These are phyloP conservation scores for Mungos mungo DNA, from an alignment of 2,113 vertebrate genomes.

Conservation along the genomic window DNA sequence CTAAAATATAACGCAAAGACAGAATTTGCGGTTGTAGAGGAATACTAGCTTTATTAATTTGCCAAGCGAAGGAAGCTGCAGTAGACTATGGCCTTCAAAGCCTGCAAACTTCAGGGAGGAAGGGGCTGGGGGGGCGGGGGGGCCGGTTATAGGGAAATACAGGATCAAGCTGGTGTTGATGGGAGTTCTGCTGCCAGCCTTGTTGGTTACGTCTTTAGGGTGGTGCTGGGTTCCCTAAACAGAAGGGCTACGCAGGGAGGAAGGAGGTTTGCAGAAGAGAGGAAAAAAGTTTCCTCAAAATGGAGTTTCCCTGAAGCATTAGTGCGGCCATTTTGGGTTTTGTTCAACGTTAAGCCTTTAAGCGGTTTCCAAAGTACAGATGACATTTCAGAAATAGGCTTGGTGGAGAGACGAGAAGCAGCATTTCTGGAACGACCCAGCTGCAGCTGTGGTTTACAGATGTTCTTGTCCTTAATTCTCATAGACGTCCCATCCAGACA, in stretches of 20 bases:
- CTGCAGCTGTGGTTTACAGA: not conserved
- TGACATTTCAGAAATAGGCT: not conserved
- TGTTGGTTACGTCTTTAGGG: not conserved
- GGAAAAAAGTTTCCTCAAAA: not conserved
- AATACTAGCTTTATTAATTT: not conserved
- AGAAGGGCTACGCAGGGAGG: not conserved
- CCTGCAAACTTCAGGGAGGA: not conserved
- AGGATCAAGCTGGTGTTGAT: not conserved
- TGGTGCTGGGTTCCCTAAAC: not conserved
- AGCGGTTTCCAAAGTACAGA: not conserved
- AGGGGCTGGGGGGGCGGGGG: not conserved
- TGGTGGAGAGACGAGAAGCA: not conserved
- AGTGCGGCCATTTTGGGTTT: not conserved
- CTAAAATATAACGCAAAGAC: not conserved
- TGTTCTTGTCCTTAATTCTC: not conserved
- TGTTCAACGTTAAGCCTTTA: not conserved
- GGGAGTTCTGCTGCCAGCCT: not conserved
- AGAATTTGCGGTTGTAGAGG: not conserved
- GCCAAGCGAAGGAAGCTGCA: too few species aligned
- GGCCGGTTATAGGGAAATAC: not conserved
- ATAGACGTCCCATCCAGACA: not conserved
- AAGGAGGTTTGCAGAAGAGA: not conserved
- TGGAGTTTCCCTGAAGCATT: not conserved
- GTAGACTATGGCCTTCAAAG: not conserved
- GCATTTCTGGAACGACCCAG: not conserved